phyloP scores from a whole-genome alignment of 2,888 invertebrate genomes.

The Acronicta leporina region DNA sequence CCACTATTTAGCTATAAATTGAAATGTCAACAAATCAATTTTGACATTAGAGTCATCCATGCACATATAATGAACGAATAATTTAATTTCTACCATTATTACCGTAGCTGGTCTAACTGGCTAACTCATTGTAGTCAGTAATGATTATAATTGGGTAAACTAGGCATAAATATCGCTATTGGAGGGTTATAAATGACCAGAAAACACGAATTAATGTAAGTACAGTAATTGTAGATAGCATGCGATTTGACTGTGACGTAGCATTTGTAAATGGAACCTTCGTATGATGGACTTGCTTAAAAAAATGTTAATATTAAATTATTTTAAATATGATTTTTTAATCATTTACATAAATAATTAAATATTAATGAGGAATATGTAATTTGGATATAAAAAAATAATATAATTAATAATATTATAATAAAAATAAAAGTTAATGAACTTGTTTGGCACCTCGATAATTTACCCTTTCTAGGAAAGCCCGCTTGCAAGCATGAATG shows the following conservation, averaged over 20 bases:
- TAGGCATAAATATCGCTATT: slow-evolving; percentile 2
- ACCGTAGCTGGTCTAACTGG: not conserved
- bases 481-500: too few species aligned
- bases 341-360: slow-evolving; percentile 84
- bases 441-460: too few species aligned
- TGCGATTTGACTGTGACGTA: slow-evolving; percentile 16
- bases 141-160: slow-evolving; percentile 15
- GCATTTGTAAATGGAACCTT: too few species aligned
- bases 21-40: slow-evolving; percentile 26
- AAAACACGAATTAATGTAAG: slow-evolving; percentile 25
- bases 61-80: not conserved
- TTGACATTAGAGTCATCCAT: slow-evolving; percentile 24
- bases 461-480: too few species aligned
- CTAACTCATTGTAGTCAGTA: slow-evolving; percentile 7
- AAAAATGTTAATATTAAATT: too few species aligned
- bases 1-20: not conserved
- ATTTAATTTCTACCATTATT: slow-evolving; percentile 12
- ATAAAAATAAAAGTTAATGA: slow-evolving; percentile 82
- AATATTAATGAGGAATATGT: slow-evolving; percentile 82
- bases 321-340: slow-evolving; percentile 75
- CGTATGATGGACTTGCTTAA: too few species aligned
- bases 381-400: slow-evolving; percentile 89
- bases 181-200: slow-evolving; percentile 13
- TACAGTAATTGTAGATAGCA: slow-evolving; percentile 9
- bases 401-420: slow-evolving; percentile 85